Base-by-base conservation (phyloP, 2,113 vertebrate genomes). In the Hydrolagus affinis region DNA sequence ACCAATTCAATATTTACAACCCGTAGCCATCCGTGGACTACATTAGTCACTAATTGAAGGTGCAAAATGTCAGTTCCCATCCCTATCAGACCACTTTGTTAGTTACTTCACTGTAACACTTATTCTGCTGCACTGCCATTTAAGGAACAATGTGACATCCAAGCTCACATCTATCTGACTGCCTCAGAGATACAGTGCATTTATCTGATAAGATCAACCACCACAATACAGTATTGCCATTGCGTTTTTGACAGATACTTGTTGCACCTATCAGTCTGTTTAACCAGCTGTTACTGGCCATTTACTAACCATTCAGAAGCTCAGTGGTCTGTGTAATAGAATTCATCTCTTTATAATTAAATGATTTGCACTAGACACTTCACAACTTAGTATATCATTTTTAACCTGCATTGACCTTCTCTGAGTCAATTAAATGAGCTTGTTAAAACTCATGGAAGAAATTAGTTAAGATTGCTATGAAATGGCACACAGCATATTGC, bases 401-500 rank as follows among this genome's bases (percentile, higher is more conserved):
- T n/a, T n/a, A 75, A 75, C 21, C 57, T 23, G 21, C 12, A 21
- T 19, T 60, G 73, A 23, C 56, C 4, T n/a, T 25, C 59, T 23
- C 75, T 77, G 21, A 11, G 56, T n/a, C 75, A 77, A 11, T 77
- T 77, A 60, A 77, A n/a, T 80, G n/a, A 78, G 23, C 57, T 60
- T 23, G 23, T 78, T 25, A 80, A 44, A 80, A 64, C 25, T 64
- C 23, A 9, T 25, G n/a, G 25, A 44, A 15, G 56, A 28, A 80
- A 60, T 30, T 4, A 78, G 28, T 44, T 19, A 17, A 32, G 72
- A 44, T 78, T 25, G 57, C 4, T 14, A n/a, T 8, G 59, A 23
- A 80, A 80, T 80, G 23, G 0, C 64, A 60, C 17, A 25, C 59
- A 64, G 23, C 12, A 8, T 44, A 7, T 23, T 64, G 6, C n/a